These are phyloP conservation scores for Drosophila pallidifrons DNA, from an alignment of 1,140 invertebrate genomes.

Conservation along the genomic window DNA sequence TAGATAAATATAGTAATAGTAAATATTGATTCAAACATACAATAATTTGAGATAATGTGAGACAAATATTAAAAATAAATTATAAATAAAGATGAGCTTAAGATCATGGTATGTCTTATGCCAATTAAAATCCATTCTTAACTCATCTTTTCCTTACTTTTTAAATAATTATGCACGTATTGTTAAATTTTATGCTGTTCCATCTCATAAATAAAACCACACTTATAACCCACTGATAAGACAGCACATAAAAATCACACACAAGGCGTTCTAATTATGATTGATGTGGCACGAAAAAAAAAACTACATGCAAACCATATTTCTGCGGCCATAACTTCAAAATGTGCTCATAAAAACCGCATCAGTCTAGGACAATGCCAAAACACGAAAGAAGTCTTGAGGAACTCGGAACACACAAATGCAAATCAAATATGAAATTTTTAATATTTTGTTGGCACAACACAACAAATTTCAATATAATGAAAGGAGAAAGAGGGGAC, in stretches of 20 bases:
- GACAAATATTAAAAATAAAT: too few relatives aligned
- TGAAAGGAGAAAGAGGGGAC: conserved; percentile 25
- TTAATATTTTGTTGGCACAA: conserved; percentile 83
- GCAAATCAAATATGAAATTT: conserved; percentile 84
- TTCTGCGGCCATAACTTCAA: conserved; percentile 33
- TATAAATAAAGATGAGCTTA: too few relatives aligned
- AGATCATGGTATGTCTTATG: too few relatives aligned
- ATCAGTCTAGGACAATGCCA: conserved; percentile 65
- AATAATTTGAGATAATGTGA: too few relatives aligned
- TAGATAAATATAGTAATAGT: too few relatives aligned
- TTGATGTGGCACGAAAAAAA: conserved; percentile 61
- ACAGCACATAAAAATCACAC: conserved; percentile 46
- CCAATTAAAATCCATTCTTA: too few relatives aligned
- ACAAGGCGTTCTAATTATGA: conserved; percentile 77
- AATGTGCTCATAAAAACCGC: conserved; percentile 74
- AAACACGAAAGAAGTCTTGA: neutral
- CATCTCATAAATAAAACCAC: conserved; percentile 21
- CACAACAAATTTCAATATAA: conserved; percentile 82
- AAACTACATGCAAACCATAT: conserved; percentile 19
- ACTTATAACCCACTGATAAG: conserved; percentile 11
- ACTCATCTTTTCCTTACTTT: too few relatives aligned
- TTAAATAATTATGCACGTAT: too few relatives aligned
- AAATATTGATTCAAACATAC: too few relatives aligned
- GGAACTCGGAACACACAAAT: conserved; percentile 41
- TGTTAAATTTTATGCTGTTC: neutral